A percentile compares a stretch with the other conserved stretches of the same genome.
These are phyloP conservation scores for Drosophila rellima DNA, from an alignment of 2,888 invertebrate species.

Conservation along the genomic window DNA sequence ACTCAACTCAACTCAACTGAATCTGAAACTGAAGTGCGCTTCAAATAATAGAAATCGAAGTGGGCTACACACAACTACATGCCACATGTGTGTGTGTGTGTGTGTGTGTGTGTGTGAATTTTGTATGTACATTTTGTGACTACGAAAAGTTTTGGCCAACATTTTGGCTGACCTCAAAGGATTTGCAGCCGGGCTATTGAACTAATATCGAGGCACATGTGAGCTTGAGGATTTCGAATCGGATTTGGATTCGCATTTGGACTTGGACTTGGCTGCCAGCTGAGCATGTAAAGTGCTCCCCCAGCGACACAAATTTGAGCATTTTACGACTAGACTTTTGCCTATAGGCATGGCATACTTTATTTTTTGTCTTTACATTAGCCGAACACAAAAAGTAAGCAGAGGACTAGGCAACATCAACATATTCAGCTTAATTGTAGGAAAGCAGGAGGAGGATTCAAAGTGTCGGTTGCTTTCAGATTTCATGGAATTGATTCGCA, in stretches of 20 bases:
- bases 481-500: slow-evolving; percentile 7
- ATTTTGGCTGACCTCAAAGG: slow-evolving; percentile 72
- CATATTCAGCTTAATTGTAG: slow-evolving; percentile 12
- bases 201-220: slow-evolving; percentile 62
- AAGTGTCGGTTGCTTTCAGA: slow-evolving; percentile 1
- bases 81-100: background rate
- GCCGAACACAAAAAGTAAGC: background rate
- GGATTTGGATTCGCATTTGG: slow-evolving; percentile 21
- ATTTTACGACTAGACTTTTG: slow-evolving; percentile 65
- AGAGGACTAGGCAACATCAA: background rate
- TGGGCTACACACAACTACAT: slow-evolving; percentile 26
- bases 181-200: slow-evolving; percentile 70
- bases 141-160: slow-evolving; percentile 40
- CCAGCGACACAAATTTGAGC: slow-evolving; percentile 67
- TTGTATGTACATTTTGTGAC: slow-evolving; percentile 15
- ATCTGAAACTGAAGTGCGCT: slow-evolving; percentile 40
- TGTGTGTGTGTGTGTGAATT: slow-evolving; percentile 17
- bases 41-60: slow-evolving; percentile 70
- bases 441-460: background rate
- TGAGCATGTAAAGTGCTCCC: slow-evolving; percentile 63
- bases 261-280: slow-evolving; percentile 32
- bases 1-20: slow-evolving; percentile 16
- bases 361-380: slow-evolving; percentile 8
- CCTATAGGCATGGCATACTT: slow-evolving; percentile 12
- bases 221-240: slow-evolving; percentile 43